phyloP scores from a whole-genome alignment of 2,797 vertebrate species.

The Tapera naevia region DNA sequence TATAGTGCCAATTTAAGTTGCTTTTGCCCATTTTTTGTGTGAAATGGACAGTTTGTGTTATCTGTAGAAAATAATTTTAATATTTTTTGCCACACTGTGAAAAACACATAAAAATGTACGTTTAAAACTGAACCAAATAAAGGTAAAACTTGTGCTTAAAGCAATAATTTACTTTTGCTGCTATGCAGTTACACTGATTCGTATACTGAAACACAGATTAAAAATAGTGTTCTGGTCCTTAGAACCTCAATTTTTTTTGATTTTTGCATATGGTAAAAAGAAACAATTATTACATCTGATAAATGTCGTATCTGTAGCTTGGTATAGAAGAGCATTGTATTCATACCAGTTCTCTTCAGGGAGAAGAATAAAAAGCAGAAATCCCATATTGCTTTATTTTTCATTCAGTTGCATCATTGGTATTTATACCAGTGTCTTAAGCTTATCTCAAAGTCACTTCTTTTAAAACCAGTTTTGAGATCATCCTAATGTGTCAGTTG shows the following conservation, averaged over 20 bases:
- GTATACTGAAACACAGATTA: not conserved
- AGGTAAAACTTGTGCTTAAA: constrained; percentile 11
- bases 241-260: not conserved
- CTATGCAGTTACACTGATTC: not conserved
- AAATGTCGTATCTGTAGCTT: not conserved
- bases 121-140: not conserved
- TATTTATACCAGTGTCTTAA: constrained; percentile 3
- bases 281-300: not conserved
- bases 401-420: not conserved
- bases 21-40: not conserved
- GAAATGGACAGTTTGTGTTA: not conserved
- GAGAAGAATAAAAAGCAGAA: not conserved
- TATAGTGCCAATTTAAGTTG: not conserved
- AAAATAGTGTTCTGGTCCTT: not conserved
- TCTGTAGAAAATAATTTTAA: constrained; percentile 28
- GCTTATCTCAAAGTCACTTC: constrained; percentile 13
- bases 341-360: not conserved
- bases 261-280: not conserved
- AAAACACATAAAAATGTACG: not conserved
- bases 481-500: not conserved
- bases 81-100: not conserved
- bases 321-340: not conserved
- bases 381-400: not conserved
- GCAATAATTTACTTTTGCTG: not conserved
- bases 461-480: constrained; percentile 8